A percentile compares a stretch with the other conserved stretches of the same genome.
phyloP scores from a whole-genome alignment of 2,797 vertebrate genomes.

The Pseudocheirus occidentalis region DNA sequence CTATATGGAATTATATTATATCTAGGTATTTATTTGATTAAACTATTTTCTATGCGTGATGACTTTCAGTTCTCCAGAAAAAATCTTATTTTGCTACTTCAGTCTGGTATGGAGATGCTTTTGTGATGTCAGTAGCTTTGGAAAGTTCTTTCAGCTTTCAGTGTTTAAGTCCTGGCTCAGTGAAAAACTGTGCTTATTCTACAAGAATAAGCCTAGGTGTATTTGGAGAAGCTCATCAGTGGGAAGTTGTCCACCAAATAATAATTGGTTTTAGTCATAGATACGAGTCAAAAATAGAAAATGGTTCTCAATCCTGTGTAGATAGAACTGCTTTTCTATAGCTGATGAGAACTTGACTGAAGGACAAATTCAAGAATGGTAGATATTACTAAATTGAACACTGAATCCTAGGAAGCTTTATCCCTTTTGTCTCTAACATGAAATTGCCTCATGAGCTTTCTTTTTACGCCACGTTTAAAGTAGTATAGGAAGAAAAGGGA shows the following conservation, averaged over 20 bases:
- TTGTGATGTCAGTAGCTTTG: neutral
- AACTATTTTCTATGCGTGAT: neutral
- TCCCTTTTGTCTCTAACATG: neutral
- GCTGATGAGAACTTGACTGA: neutral
- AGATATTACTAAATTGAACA: neutral
- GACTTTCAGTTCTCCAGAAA: neutral
- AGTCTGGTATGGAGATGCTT: neutral
- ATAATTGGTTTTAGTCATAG: neutral
- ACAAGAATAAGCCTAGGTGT: neutral
- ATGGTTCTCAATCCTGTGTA: neutral
- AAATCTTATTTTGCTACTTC: neutral
- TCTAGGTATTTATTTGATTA: neutral
- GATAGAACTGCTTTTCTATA: neutral
- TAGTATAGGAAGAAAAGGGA: neutral
- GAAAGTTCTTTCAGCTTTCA: neutral
- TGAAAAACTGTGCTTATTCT: neutral
- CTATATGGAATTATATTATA: neutral
- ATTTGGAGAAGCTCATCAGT: neutral
- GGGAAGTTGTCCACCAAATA: neutral
- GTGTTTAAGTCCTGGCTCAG: neutral
- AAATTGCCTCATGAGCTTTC: neutral
- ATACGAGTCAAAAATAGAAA: neutral
- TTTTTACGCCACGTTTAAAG: too few relatives aligned
- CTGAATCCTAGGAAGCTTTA: neutral
- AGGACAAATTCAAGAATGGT: neutral